These are phyloP conservation scores for Cynocephalus volans DNA, from an alignment of 2,113 vertebrate genomes.

Conservation along the genomic window DNA sequence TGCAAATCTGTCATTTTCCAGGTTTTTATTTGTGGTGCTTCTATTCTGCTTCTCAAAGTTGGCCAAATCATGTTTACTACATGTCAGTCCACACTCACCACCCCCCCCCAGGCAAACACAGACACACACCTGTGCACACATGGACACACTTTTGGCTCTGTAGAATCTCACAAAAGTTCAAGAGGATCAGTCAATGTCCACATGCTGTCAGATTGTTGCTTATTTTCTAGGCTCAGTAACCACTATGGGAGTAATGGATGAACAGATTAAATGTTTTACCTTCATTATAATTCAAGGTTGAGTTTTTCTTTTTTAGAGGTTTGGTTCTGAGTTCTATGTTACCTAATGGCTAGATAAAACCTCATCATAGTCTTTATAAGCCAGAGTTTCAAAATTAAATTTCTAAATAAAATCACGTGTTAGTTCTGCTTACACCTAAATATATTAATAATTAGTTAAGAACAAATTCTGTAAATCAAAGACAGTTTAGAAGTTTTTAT, in stretches of 20 bases:
- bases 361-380: background rate
- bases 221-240: background rate
- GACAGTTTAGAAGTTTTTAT: conserved; percentile 48
- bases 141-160: background rate
- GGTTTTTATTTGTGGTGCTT: background rate
- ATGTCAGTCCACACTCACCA: background rate
- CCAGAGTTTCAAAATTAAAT: conserved; percentile 50
- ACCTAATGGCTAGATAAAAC: background rate
- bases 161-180: background rate
- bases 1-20: background rate
- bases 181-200: background rate
- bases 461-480: conserved; percentile 45
- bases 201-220: background rate
- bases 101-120: accelerated
- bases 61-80: background rate
- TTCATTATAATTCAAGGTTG: conserved; percentile 28
- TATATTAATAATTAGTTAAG: conserved; percentile 10
- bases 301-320: background rate
- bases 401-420: conserved; percentile 1
- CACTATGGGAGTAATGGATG: background rate
- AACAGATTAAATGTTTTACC: background rate
- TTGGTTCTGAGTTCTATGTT: background rate
- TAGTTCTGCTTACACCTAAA: background rate
- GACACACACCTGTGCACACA: accelerated
- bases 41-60: background rate